A percentile compares a stretch with the other conserved stretches of the same genome.
These are phyloP conservation scores for Corythornis leucogaster DNA, from an alignment of 2,797 vertebrate species.

Conservation along the genomic window DNA sequence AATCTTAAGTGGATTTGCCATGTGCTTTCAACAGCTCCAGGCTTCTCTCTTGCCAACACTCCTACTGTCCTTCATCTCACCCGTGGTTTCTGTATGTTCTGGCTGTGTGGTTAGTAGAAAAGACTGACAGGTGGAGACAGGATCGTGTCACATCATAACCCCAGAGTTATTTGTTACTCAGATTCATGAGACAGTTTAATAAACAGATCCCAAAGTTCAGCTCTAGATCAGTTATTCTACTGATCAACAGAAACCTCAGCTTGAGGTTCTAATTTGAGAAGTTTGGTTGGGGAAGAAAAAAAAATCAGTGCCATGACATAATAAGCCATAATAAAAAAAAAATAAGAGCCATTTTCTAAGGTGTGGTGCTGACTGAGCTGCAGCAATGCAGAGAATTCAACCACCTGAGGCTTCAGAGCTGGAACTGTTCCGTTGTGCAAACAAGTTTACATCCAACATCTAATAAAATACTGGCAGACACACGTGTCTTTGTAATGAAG, in stretches of 20 bases:
- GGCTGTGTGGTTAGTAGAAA: not conserved
- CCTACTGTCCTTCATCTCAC: not conserved
- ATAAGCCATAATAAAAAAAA: not conserved
- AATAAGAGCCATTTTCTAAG: not conserved
- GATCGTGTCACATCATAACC: not conserved
- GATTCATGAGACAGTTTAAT: not conserved
- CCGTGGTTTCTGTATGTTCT: not conserved
- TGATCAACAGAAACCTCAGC: too few species aligned
- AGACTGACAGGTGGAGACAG: not conserved
- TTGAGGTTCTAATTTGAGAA: not conserved
- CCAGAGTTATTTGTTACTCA: not conserved
- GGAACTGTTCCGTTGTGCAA: not conserved
- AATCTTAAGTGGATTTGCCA: not conserved
- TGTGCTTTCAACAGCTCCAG: not conserved
- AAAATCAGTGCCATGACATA: not conserved
- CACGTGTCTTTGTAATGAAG: rapidly evolving
- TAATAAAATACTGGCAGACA: not conserved
- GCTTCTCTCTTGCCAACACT: not conserved
- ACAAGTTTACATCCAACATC: not conserved
- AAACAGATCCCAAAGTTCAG: not conserved
- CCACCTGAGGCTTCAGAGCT: not conserved
- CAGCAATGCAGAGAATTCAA: not conserved
- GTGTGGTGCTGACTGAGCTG: not conserved
- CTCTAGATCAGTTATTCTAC: not conserved
- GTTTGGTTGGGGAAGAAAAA: not conserved